A percentile compares a stretch with the other conserved stretches of the same genome.
These are phyloP conservation scores for Engraulis encrasicolus DNA, from an alignment of 2,113 vertebrate genomes.

Conservation along the genomic window DNA sequence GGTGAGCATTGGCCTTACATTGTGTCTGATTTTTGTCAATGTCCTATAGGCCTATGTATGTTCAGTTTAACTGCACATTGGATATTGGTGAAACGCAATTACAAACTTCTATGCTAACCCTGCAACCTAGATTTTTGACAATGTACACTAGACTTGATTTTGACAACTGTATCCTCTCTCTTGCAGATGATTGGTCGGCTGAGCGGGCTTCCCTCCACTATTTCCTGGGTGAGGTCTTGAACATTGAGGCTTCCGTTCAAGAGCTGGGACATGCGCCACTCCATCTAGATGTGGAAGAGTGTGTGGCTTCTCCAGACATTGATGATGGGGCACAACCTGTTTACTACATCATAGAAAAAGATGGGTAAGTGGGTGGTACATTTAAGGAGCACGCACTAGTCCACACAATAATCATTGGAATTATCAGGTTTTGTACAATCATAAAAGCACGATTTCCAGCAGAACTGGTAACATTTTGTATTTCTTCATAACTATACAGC, in stretches of 20 bases:
- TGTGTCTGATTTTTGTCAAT: too few relatives aligned
- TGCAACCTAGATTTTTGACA: too few relatives aligned
- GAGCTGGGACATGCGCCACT: not conserved
- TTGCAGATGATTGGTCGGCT: slow-evolving; percentile 35
- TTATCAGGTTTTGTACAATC: not conserved
- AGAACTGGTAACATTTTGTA: not conserved
- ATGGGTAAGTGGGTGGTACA: slow-evolving; percentile 12
- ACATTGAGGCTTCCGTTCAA: slow-evolving; percentile 9
- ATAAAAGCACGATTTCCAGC: not conserved
- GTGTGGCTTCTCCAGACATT: slow-evolving; percentile 26
- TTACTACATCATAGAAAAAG: slow-evolving; percentile 27
- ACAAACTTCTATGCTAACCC: too few relatives aligned
- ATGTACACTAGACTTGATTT: too few relatives aligned
- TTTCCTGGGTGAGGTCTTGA: slow-evolving; percentile 30
- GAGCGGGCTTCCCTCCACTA: slow-evolving; percentile 14
- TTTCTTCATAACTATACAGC: too few relatives aligned
- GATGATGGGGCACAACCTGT: not conserved
- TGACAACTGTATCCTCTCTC: not conserved
- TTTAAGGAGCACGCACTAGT: not conserved
- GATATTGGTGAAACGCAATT: too few relatives aligned
- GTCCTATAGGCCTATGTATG: too few relatives aligned
- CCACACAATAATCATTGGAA: not conserved
- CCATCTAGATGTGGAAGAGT: slow-evolving; percentile 30
- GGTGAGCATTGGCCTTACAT: too few relatives aligned
- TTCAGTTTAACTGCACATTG: too few relatives aligned